These are phyloP conservation scores for Myotis vivesi DNA, from an alignment of 2,797 vertebrate genomes.

Conservation along the genomic window DNA sequence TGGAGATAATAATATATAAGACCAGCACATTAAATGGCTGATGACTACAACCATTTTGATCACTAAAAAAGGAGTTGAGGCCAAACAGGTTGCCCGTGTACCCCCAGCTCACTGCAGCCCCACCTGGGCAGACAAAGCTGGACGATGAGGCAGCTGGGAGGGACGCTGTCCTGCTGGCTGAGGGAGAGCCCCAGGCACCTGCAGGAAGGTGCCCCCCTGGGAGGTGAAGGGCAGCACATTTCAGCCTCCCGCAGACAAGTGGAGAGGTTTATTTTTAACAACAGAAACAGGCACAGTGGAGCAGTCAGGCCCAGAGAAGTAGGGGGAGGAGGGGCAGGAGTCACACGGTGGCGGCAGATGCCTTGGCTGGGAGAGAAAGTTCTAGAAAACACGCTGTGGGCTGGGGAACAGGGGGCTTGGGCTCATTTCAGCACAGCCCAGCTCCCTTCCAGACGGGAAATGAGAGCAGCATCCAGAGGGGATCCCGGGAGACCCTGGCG, in stretches of 20 bases:
- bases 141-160: fast-evolving
- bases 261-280: background rate
- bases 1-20: background rate
- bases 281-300: slow-evolving; percentile 66
- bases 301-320: slow-evolving; percentile 54
- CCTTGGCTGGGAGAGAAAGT: slow-evolving; percentile 82
- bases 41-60: background rate
- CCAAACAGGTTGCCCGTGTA: background rate
- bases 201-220: background rate
- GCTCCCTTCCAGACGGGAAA: slow-evolving; percentile 75
- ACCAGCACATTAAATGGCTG: background rate
- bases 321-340: background rate
- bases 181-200: background rate
- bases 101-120: background rate
- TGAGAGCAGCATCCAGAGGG: slow-evolving; percentile 70
- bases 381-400: slow-evolving; percentile 72
- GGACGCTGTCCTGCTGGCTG: background rate
- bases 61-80: background rate
- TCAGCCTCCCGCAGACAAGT: background rate
- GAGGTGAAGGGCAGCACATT: background rate
- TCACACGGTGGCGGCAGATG: slow-evolving; percentile 79
- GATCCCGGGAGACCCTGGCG: slow-evolving; percentile 63
- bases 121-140: background rate
- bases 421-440: slow-evolving; percentile 70
- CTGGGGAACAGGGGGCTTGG: slow-evolving; percentile 74